A percentile compares a stretch with the other conserved stretches of the same genome.
Conservation (phyloP, 2,797 vertebrate genomes). For the Falco concolor region DNA sequence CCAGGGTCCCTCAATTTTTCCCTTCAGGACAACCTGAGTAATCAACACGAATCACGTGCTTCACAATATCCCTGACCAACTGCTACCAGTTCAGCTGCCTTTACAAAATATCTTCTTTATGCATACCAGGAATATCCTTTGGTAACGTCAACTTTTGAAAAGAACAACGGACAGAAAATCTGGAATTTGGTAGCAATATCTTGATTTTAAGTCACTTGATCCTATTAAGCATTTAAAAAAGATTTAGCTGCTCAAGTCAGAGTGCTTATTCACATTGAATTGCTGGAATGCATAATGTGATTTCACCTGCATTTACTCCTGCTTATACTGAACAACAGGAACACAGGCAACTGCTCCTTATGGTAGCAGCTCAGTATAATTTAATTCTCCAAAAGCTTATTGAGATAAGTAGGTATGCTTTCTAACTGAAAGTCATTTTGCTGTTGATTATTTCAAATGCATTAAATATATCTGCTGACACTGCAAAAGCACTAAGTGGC, state of each 20-base stretch:
- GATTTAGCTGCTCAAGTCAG: neutral
- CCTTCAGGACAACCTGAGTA: neutral
- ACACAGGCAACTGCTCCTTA: neutral
- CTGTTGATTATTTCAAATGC: neutral
- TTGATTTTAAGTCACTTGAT: neutral
- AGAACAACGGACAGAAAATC: neutral
- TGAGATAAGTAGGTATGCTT: neutral
- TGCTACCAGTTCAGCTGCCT: neutral
- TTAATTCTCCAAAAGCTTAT: neutral
- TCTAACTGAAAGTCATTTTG: neutral
- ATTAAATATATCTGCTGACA: neutral
- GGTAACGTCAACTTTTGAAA: neutral
- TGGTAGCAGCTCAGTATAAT: neutral
- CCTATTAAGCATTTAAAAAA: neutral
- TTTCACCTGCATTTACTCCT: neutral
- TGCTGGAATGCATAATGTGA: neutral
- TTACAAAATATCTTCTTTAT: neutral
- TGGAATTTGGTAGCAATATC: neutral
- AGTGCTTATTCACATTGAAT: neutral
- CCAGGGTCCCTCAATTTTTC: neutral
- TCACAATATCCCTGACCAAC: neutral
- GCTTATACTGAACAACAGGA: neutral
- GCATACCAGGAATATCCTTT: neutral
- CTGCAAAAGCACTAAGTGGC: neutral
- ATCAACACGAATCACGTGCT: neutral